Percentiles rank a stretch among this genome's conserved stretches.
These are phyloP conservation scores for zebrafish (Danio rerio) DNA, from an alignment of 2,113 vertebrate genomes.

Conservation along the genomic window DNA sequence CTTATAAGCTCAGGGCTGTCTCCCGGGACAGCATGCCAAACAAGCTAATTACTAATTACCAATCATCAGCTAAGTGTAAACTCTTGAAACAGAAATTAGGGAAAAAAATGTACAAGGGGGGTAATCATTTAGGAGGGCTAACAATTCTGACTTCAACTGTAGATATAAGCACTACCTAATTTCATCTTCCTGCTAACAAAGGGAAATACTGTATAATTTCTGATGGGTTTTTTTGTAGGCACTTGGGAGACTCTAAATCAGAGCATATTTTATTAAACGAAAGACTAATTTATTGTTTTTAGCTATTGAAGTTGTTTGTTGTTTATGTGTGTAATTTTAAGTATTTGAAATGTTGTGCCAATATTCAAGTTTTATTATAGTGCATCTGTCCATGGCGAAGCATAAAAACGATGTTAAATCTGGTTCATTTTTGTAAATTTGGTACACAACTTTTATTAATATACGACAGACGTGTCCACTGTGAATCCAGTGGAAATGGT, in stretches of 20 bases:
- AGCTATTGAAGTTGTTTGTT: conserved; percentile 54
- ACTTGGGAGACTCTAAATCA: conserved; percentile 35
- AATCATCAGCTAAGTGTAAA: too few species aligned
- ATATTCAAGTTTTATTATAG: background rate
- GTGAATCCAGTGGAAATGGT: conserved; percentile 35
- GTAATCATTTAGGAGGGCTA: too few species aligned
- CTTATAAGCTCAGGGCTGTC: too few species aligned
- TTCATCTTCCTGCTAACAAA: conserved; percentile 23
- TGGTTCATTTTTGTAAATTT: background rate
- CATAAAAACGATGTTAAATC: background rate
- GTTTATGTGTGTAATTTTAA: conserved; percentile 32
- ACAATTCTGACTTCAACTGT: too few species aligned
- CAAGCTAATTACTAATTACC: too few species aligned
- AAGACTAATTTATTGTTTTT: conserved; percentile 58
- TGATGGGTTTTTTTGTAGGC: background rate
- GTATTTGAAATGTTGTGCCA: background rate
- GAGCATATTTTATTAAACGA: conserved; percentile 57
- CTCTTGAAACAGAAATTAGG: too few species aligned
- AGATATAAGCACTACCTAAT: conserved; percentile 51
- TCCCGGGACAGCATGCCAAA: too few species aligned
- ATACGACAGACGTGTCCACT: background rate
- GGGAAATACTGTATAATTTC: conserved; percentile 25
- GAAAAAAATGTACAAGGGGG: too few species aligned
- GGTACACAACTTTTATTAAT: background rate
- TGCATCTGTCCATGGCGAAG: background rate